Conservation (phyloP, 2,888 invertebrate genomes). For the Nebria brevicollis region DNA sequence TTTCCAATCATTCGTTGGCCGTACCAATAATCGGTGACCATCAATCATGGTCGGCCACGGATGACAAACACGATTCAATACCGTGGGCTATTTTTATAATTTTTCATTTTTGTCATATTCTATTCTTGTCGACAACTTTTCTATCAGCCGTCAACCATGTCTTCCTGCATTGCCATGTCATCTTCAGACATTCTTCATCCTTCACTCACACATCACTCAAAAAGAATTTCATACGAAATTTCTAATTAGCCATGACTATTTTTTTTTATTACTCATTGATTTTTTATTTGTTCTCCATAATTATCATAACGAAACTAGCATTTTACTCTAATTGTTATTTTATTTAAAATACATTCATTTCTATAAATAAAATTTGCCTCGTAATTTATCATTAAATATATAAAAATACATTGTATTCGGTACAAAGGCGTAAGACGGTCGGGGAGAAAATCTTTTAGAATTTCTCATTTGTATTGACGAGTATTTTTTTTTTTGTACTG, state of each 20-base stretch:
- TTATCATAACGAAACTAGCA: too few relatives aligned
- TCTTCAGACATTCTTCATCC: background rate
- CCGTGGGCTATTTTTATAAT: conserved; percentile 45
- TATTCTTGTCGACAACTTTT: conserved; percentile 30
- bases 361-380: background rate
- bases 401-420: background rate
- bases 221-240: background rate
- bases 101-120: conserved; percentile 47
- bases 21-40: conserved; percentile 44
- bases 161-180: background rate
- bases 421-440: background rate
- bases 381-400: background rate
- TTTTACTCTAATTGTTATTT: too few relatives aligned
- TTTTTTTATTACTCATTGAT: background rate
- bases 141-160: background rate
- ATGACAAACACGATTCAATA: conserved; percentile 46
- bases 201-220: background rate
- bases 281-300: too few relatives aligned
- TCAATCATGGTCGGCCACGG: conserved; percentile 40
- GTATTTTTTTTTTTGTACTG: background rate
- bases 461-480: background rate
- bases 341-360: too few relatives aligned
- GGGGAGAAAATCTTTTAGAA: background rate
- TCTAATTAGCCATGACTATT: background rate
- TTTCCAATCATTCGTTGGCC: conserved; percentile 16